Evolutionary conservation across 1,140 invertebrate species (phyloP).

Genomic region (Rhynchophorus ferrugineus): DNA sequence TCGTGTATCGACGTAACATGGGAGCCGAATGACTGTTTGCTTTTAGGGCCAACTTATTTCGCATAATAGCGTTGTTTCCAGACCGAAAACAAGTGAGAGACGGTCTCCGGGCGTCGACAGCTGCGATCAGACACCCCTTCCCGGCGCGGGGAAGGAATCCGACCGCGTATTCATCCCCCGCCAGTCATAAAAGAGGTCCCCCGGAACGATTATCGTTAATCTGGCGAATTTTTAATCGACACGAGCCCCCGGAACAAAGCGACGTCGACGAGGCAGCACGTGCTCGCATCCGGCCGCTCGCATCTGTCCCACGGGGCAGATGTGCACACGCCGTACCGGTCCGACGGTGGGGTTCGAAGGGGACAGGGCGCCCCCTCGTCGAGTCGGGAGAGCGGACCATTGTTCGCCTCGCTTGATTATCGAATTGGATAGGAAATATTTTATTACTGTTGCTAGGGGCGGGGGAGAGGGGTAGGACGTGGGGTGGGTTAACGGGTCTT

Average conservation of each 20-base stretch:
- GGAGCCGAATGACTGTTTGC: no score
- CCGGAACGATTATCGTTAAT: background rate
- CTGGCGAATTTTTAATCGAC: background rate
- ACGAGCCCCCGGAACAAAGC: background rate
- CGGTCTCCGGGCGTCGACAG: no score
- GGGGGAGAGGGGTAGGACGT: background rate
- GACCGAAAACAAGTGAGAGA: no score
- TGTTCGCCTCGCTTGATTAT: background rate
- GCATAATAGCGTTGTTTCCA: no score
- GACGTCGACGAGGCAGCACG: no score
- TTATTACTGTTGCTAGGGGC: background rate
- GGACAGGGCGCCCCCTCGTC: background rate
- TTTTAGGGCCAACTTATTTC: no score
- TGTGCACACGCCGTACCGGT: background rate
- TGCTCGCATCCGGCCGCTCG: background rate
- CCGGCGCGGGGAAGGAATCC: no score
- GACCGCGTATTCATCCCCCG: constrained; percentile 42
- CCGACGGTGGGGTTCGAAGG: background rate
- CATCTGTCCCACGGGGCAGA: background rate
- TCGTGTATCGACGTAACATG: no score
- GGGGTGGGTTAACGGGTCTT: no score
- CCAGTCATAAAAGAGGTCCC: constrained; percentile 36
- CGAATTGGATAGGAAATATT: background rate
- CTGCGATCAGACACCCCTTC: no score
- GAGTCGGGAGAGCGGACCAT: background rate